Conservation (phyloP, 2,113 vertebrate species). For the Chauna torquata region DNA sequence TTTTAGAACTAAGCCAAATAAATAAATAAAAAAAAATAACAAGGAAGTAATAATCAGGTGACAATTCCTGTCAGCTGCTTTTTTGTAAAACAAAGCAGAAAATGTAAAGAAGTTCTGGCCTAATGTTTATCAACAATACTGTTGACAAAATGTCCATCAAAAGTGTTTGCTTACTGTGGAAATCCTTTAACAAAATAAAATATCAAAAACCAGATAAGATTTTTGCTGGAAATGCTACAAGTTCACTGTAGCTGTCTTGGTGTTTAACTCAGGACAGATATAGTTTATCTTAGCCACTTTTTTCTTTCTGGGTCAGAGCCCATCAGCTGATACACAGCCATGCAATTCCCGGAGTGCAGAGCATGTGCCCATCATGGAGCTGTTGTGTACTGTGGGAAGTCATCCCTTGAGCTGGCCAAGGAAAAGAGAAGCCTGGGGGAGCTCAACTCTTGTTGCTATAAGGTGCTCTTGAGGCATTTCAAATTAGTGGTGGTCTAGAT, state of each 20-base stretch:
- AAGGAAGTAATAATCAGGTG: not conserved
- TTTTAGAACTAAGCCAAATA: not conserved
- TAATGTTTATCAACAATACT: not conserved
- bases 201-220: accelerated
- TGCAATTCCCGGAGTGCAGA: accelerated
- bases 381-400: not conserved
- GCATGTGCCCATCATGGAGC: not conserved
- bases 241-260: not conserved
- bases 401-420: not conserved
- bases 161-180: not conserved
- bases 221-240: not conserved
- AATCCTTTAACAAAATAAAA: not conserved
- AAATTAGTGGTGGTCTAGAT: not conserved
- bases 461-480: not conserved
- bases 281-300: not conserved
- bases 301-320: not conserved
- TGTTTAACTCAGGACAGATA: not conserved
- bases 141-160: not conserved
- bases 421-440: not conserved
- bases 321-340: accelerated
- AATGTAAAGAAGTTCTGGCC: not conserved
- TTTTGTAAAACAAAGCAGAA: not conserved
- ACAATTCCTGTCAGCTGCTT: not conserved
- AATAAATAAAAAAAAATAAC: no score
- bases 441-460: not conserved